A percentile compares a stretch with the other conserved stretches of the same genome.
Conservation (phyloP, 2,113 vertebrate species). For the Eulemur macaco region DNA sequence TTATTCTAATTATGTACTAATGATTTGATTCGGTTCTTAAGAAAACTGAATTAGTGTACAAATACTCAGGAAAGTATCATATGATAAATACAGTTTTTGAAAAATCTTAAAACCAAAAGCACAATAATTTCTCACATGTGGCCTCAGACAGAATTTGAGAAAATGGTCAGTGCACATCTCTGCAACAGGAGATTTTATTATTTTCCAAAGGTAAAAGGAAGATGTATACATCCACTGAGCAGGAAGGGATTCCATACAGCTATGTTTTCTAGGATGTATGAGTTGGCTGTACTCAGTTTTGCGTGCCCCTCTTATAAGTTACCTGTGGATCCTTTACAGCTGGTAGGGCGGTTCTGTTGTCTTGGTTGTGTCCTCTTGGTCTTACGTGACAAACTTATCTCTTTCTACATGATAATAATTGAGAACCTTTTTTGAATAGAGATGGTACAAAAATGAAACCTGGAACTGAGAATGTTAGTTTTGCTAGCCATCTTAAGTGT, state of each 20-base stretch:
- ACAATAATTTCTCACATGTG: not conserved
- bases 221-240: not conserved
- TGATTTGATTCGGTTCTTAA: not conserved
- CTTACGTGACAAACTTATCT: no score
- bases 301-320: not conserved
- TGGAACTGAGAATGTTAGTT: not conserved
- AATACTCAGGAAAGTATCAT: not conserved
- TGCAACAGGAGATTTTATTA: not conserved
- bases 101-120: not conserved
- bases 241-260: not conserved
- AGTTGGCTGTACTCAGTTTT: not conserved
- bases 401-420: no score
- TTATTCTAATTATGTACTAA: constrained; percentile 28
- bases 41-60: not conserved
- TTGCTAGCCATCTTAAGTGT: not conserved
- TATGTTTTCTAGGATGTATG: not conserved
- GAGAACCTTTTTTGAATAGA: not conserved
- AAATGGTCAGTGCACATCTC: not conserved
- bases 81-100: not conserved
- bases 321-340: not conserved
- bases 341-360: not conserved
- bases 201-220: not conserved
- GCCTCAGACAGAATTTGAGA: not conserved
- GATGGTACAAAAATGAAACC: not conserved
- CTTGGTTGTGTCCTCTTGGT: no score